Conservation (phyloP, 2,113 vertebrate species). For the Pelodiscus sinensis region DNA sequence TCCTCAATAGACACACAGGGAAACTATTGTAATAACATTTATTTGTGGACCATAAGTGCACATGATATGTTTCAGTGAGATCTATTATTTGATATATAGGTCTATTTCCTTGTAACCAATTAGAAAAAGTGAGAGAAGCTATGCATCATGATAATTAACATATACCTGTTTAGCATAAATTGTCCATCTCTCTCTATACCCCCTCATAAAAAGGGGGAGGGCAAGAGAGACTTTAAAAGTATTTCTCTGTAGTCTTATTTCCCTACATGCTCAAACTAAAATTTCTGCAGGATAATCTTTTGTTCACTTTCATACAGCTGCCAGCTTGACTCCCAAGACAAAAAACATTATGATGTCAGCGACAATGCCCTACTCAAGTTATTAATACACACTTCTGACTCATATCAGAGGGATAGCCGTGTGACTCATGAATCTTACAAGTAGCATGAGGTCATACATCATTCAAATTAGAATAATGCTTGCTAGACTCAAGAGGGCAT, state of each 20-base stretch:
- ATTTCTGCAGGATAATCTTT: neutral
- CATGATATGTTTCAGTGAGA: neutral
- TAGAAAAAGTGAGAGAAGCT: neutral
- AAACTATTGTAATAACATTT: neutral
- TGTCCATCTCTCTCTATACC: neutral
- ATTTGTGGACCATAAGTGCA: neutral
- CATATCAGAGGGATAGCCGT: neutral
- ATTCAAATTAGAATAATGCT: neutral
- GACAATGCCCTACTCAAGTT: neutral
- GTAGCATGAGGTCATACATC: neutral
- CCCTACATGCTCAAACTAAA: neutral
- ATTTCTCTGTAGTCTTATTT: neutral
- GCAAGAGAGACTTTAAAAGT: neutral
- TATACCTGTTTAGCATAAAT: neutral
- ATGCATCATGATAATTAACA: neutral
- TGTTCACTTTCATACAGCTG: conserved; percentile 11
- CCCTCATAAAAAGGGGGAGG: too few relatives aligned
- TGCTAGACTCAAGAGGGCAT: neutral
- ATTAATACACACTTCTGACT: neutral
- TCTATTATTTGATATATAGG: neutral
- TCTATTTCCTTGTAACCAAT: neutral
- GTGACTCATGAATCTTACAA: neutral
- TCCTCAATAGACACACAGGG: neutral
- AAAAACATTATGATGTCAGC: conserved; percentile 9
- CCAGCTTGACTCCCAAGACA: neutral